phyloP scores from a whole-genome alignment of 2,888 invertebrate species.

The Eupithecia subfuscata region DNA sequence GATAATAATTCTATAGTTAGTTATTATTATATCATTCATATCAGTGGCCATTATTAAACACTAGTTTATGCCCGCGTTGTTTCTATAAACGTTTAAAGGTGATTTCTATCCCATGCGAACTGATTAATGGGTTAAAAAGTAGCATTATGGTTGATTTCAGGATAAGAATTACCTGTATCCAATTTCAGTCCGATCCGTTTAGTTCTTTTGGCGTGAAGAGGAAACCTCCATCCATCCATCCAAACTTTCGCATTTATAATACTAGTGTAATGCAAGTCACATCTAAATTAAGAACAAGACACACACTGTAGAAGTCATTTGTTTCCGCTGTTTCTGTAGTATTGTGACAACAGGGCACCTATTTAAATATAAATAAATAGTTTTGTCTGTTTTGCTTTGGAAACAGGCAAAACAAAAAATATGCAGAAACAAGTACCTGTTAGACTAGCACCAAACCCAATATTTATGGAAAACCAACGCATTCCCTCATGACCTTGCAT shows the following conservation, averaged over 20 bases:
- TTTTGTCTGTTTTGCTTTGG: background rate
- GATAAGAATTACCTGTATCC: too few species aligned
- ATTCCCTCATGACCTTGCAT: background rate
- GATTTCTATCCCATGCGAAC: too few species aligned
- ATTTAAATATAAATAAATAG: background rate
- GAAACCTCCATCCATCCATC: too few species aligned
- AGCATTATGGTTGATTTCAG: too few species aligned
- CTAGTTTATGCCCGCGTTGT: too few species aligned
- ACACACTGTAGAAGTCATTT: background rate
- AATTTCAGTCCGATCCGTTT: too few species aligned
- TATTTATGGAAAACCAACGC: background rate
- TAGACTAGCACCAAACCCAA: too few species aligned
- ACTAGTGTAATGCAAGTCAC: background rate
- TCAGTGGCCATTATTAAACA: background rate
- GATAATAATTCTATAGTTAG: background rate
- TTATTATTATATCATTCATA: background rate
- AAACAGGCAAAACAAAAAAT: background rate
- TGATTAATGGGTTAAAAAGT: too few species aligned
- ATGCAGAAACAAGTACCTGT: too few species aligned
- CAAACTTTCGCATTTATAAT: too few species aligned
- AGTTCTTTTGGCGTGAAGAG: too few species aligned
- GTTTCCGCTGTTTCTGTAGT: background rate
- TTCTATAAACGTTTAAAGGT: too few species aligned
- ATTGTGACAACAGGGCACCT: background rate
- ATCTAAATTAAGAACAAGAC: background rate